Evolutionary conservation across 2,797 vertebrate genomes (phyloP).

Genomic region (Meda fulgida): DNA sequence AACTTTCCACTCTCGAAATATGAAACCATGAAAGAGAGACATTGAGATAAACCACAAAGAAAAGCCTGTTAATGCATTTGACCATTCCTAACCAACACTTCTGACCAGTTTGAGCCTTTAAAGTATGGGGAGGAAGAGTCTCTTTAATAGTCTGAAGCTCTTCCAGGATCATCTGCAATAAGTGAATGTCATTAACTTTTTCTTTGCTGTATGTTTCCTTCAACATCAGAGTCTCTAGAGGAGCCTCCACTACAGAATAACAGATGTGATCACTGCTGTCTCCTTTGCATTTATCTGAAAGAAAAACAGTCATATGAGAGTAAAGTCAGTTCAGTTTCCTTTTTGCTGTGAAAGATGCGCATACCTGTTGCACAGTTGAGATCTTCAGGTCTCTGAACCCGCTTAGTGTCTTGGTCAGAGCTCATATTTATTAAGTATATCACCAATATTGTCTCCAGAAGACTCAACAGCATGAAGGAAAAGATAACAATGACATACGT

Average conservation of each 20-base stretch:
- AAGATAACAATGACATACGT: conserved; percentile 74
- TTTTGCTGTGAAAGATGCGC: neutral
- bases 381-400: neutral
- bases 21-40: conserved; percentile 23
- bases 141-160: conserved; percentile 55
- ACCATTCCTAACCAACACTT: conserved; percentile 43
- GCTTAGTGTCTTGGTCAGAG: neutral
- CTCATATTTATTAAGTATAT: conserved; percentile 68
- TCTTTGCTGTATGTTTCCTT: neutral
- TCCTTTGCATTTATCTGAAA: conserved; percentile 62
- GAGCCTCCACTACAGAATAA: neutral
- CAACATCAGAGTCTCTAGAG: neutral
- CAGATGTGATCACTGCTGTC: neutral
- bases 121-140: neutral
- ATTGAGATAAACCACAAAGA: conserved; percentile 43
- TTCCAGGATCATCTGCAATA: conserved; percentile 61
- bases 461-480: conserved; percentile 75
- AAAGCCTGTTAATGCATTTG: conserved; percentile 31
- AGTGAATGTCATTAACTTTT: rapidly evolving
- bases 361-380: conserved; percentile 6
- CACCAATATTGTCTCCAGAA: conserved; percentile 78
- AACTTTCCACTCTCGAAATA: conserved; percentile 42
- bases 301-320: neutral
- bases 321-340: neutral
- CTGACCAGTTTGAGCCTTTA: neutral